Percentiles rank a stretch among this genome's conserved stretches.
Conservation (phyloP, 1,140 invertebrate species). For the Diorhabda sublineata region DNA sequence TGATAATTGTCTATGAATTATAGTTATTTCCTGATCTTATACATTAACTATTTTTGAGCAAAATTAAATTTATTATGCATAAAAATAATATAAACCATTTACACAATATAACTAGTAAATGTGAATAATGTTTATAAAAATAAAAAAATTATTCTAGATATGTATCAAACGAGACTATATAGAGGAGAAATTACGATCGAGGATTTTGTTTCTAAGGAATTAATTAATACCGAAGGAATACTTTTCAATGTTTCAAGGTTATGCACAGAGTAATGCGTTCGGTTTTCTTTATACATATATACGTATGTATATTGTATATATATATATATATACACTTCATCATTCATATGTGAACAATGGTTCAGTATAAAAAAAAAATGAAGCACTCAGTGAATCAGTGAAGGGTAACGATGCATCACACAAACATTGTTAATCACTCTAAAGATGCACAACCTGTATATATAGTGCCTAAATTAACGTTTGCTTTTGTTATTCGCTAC, state of each 20-base stretch:
- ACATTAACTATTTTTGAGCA: too few species aligned
- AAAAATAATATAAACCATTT: too few species aligned
- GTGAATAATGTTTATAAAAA: too few species aligned
- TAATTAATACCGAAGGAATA: neutral
- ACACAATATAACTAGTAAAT: too few species aligned
- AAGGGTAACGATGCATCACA: constrained; percentile 35
- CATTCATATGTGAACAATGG: constrained; percentile 30
- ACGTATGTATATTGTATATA: too few species aligned
- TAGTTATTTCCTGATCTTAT: too few species aligned
- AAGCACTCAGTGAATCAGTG: constrained; percentile 34
- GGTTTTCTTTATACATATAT: constrained; percentile 1
- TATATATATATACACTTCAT: constrained; percentile 1
- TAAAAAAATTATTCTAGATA: too few species aligned
- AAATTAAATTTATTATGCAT: too few species aligned
- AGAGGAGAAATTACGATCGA: too few species aligned
- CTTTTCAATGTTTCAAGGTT: constrained; percentile 1
- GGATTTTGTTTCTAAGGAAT: too few species aligned
- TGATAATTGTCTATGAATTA: too few species aligned
- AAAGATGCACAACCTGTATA: constrained; percentile 32
- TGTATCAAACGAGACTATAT: too few species aligned
- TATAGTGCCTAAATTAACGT: constrained; percentile 17
- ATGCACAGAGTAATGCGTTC: neutral
- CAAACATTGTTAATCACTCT: constrained; percentile 42
- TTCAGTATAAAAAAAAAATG: constrained; percentile 30
- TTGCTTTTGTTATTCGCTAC: constrained; percentile 15